phyloP scores from a whole-genome alignment of 2,113 vertebrate species.

The Pluvianellus socialis region DNA sequence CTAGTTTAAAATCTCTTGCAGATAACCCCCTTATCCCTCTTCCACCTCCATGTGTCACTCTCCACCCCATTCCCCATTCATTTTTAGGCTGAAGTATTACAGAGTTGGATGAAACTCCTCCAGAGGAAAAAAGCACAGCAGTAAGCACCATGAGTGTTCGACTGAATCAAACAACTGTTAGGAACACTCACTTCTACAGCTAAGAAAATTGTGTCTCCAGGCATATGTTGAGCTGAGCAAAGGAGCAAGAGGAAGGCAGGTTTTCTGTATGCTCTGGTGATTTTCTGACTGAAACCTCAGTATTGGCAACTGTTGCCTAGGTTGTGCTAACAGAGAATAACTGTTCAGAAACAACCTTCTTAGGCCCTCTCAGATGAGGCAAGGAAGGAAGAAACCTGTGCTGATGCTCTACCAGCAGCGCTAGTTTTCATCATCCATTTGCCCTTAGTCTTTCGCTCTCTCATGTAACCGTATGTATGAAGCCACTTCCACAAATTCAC shows the following conservation, averaged over 20 bases:
- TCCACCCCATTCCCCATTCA: background rate
- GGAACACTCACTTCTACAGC: background rate
- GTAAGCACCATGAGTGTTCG: accelerated
- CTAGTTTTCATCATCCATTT: background rate
- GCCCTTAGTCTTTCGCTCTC: background rate
- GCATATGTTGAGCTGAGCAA: background rate
- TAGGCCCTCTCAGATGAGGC: background rate
- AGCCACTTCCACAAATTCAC: background rate
- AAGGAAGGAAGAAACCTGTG: background rate
- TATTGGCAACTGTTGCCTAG: accelerated
- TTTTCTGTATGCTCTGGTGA: background rate
- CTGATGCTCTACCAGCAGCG: background rate
- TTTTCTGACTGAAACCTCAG: background rate
- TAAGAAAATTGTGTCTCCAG: background rate
- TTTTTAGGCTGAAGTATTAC: background rate
- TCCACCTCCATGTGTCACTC: background rate
- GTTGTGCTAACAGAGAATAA: background rate
- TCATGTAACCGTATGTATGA: accelerated
- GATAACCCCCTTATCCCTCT: background rate
- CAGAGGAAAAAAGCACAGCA: background rate
- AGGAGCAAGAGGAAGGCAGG: background rate
- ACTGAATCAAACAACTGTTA: background rate
- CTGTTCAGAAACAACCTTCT: background rate
- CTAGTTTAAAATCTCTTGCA: background rate
- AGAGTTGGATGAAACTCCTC: background rate